These are phyloP conservation scores for Acanthochromis polyacanthus DNA, from an alignment of 2,113 vertebrate genomes.

Conservation along the genomic window DNA sequence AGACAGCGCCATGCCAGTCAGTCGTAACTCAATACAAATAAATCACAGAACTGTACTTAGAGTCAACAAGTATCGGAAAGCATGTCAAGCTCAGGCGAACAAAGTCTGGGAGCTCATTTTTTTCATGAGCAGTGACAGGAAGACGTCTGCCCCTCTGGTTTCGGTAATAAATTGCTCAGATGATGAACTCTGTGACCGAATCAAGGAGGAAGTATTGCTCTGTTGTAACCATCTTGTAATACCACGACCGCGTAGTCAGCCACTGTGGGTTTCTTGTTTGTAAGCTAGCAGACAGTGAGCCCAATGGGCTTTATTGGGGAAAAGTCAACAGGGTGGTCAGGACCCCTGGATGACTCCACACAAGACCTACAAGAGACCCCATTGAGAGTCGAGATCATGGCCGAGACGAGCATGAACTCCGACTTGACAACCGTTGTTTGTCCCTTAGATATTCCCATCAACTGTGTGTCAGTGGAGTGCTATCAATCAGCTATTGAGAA, in stretches of 20 bases:
- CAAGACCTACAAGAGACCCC: slow-evolving; percentile 67
- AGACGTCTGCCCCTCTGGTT: neutral
- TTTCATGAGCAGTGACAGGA: slow-evolving; percentile 16
- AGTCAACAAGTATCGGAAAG: slow-evolving; percentile 44
- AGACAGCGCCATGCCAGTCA: slow-evolving; percentile 25
- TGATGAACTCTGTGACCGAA: slow-evolving; percentile 23
- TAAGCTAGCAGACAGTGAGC: slow-evolving; percentile 55
- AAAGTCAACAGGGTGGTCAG: slow-evolving; percentile 77
- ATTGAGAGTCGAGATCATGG: slow-evolving; percentile 64
- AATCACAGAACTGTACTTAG: slow-evolving; percentile 36
- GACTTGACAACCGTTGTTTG: slow-evolving; percentile 56
- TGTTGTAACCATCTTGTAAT: slow-evolving; percentile 4
- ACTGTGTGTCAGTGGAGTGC: slow-evolving; percentile 58
- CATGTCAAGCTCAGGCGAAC: slow-evolving; percentile 18
- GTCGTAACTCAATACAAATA: slow-evolving; percentile 48
- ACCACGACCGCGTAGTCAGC: slow-evolving; percentile 37
- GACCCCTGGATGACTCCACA: slow-evolving; percentile 67
- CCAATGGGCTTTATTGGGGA: slow-evolving; percentile 68
- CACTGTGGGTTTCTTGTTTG: slow-evolving; percentile 72
- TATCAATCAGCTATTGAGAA: slow-evolving; percentile 70
- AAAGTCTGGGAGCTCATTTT: slow-evolving; percentile 24
- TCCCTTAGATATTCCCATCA: slow-evolving; percentile 68
- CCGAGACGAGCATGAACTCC: slow-evolving; percentile 64
- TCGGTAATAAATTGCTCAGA: slow-evolving; percentile 13
- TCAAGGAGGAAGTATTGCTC: slow-evolving; percentile 15